Evolutionary conservation across 1,140 invertebrate species (phyloP), one percentile per base, ranked within the genome.

Genomic region (Drosophila sp.): DNA sequence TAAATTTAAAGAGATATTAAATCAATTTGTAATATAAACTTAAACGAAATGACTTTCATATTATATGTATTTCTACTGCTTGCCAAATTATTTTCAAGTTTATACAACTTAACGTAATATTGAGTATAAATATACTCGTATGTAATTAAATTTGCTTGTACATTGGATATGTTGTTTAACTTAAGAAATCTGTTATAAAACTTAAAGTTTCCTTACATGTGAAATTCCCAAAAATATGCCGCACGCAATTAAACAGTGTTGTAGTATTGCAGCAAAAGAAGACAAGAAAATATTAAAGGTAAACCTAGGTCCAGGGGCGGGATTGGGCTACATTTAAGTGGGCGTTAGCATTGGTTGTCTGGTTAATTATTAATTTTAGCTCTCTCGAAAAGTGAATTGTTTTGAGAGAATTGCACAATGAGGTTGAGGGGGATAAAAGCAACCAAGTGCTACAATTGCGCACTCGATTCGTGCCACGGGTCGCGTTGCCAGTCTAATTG

Each of bases 391-490:
- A 69, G 29, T 46, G 51, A 56, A 62, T 57, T 56, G 21, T 50
- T 48, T 41, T 32, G 14, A 27, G n/a, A 18, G 54, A 16, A 59
- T 81, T 77, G 40, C 78, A 57, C 78, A 78, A 80, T 67, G 46
- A 16, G 14, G 4, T 3, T 18, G 16, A 29, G 8, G 51, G 9
- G 41, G 27, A 18, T 46, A 43, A 21, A 45, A 67, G 65, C 50
- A 27, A 38, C 32, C 50, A 36, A 53, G 62, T 63, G 78, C 53
- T 50, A 71, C 79, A 75, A 83, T 83, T 82, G 79, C 64, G 70
- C 75, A 81, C 78, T 81, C 72, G 36, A 64, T 70, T 62, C 64
- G 54, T 78, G 79, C 71, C 75, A 74, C 80, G 76, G 46, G 80
- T 78, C 76, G 78, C 40, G 65, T 18, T 38, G 43, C 73, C 64